Evolutionary conservation across 2,888 invertebrate species (phyloP), one percentile per base, ranked within the genome.

Genomic region (Polydrusus cervinus): DNA sequence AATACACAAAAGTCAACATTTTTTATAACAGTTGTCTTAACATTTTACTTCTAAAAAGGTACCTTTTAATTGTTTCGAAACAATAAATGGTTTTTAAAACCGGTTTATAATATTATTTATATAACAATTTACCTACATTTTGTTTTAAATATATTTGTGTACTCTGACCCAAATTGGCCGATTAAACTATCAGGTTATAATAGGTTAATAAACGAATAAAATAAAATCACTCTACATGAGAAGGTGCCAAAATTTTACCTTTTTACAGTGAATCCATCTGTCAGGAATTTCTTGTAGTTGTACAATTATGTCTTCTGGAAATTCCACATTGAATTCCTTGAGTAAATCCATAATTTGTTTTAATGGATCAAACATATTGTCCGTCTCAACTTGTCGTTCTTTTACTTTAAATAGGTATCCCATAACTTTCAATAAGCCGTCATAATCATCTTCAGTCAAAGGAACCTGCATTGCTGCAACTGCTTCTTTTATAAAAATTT

Each of bases 281-380:
- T 96, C 96, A 0, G 98, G 98, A 53, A 98, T 88, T 81, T 95
- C 93, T 84, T 94, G 90, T 80, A 93, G 83, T 89, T 94, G 93
- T 51, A 94, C 90, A 79, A 93, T 90, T 0, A 92, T 89, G 79
- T 93, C 93, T 79, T 97, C 95, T 0, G 93, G 91, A 86, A 98
- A 94, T 80, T 96, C 95, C 18, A 96, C 95, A n/a, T 94, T 93
- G 82, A 97, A 97, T 0, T 91, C 90, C 82, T 93, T 93, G 10
- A 98, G 89, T 10, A 97, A 89, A 76, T 96, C 93, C 62, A 97
- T 95, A 53, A 95, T 95, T 80, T 95, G 93, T 77, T 94, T 92
- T 0, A 97, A 88, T 0, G 97, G 97, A 38, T 95, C 95, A 85
- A 98, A 98, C 95, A 97, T 96, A 49, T 90, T 91, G 80, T 97